Evolutionary conservation across 2,113 vertebrate species (phyloP), one percentile per base, ranked within the genome.

Genomic region (Heliornis fulica): DNA sequence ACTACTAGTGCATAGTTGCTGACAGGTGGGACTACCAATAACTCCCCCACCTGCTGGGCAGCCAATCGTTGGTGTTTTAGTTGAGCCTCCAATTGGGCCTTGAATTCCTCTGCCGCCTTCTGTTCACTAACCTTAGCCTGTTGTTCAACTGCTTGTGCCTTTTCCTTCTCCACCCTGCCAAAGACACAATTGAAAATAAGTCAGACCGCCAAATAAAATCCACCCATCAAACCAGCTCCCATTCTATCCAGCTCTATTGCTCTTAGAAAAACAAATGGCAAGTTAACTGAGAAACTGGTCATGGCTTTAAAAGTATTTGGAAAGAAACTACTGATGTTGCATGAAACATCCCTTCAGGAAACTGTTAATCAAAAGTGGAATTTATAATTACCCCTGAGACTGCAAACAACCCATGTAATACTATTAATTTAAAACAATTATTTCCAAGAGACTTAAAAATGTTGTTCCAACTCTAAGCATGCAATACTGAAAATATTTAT

Each of bases 151-250:
- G 99, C 99, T 95, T 99, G 99, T 16, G 98, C 98, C 98, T 99
- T 99, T 97, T 99, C 99, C 94, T 99, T 99, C 97, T 99, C 99
- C 97, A 99, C 95, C 97, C 99, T 99, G 98, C 16, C 92, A 94
- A 95, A 96, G 95, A 96, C 81, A 97, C 72, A 97, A 97, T 29
- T 82, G 1, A 94, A 54, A 93, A 9, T 31, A 81, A 91, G 83
- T 97, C 88, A 96, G 5, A 71, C 7, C 81, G 80, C 16, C 64
- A 51, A 29, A 17, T 7, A 59, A 93, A 86, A 64, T 6, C 34
- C 65, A 89, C 17, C 20, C 40, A 32, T 38, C 69, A 34, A 77
- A 83, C 16, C 66, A 18, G 32, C 77, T 63, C 66, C 70, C 21
- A 22, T 51, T 88, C 84, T 34, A 77, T 61, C 14, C 41, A 83